Conservation (phyloP, 1,140 invertebrate species). For the Thalassaphorura encarpata region DNA sequence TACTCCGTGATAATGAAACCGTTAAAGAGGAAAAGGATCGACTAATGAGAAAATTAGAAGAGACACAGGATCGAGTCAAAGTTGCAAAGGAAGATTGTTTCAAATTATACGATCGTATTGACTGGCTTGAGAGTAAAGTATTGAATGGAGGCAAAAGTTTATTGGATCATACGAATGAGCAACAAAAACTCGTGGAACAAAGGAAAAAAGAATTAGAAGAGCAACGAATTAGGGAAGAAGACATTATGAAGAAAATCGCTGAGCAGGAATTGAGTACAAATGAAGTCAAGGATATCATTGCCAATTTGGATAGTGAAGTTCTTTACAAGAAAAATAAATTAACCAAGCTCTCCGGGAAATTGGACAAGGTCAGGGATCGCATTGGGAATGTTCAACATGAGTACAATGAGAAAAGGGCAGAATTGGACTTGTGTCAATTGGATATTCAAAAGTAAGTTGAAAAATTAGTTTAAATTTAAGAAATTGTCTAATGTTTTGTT, state of each 20-base stretch:
- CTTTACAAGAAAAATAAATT: conserved; percentile 7
- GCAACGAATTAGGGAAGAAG: conserved; percentile 19
- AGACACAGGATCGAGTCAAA: conserved; percentile 46
- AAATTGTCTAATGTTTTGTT: neutral
- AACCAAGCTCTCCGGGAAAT: conserved; percentile 15
- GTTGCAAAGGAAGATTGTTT: conserved; percentile 47
- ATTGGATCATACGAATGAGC: conserved; percentile 58
- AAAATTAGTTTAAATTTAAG: neutral
- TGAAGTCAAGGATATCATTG: neutral
- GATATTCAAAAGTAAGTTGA: conserved; percentile 5
- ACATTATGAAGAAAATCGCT: conserved; percentile 22
- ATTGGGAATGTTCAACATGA: conserved; percentile 5
- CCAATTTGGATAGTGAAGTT: conserved; percentile 13
- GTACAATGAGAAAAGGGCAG: conserved; percentile 6
- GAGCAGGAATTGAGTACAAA: conserved; percentile 23
- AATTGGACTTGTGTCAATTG: conserved; percentile 10
- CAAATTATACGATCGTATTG: conserved; percentile 45
- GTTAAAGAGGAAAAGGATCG: conserved; percentile 51
- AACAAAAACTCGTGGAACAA: conserved; percentile 26
- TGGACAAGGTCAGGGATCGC: conserved; percentile 9
- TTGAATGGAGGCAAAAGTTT: conserved; percentile 76
- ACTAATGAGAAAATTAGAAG: conserved; percentile 48
- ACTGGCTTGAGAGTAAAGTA: conserved; percentile 74
- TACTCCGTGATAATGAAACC: conserved; percentile 42
- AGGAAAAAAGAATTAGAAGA: conserved; percentile 28